phyloP scores from a whole-genome alignment of 2,113 vertebrate genomes.

The Camelus bactrianus region DNA sequence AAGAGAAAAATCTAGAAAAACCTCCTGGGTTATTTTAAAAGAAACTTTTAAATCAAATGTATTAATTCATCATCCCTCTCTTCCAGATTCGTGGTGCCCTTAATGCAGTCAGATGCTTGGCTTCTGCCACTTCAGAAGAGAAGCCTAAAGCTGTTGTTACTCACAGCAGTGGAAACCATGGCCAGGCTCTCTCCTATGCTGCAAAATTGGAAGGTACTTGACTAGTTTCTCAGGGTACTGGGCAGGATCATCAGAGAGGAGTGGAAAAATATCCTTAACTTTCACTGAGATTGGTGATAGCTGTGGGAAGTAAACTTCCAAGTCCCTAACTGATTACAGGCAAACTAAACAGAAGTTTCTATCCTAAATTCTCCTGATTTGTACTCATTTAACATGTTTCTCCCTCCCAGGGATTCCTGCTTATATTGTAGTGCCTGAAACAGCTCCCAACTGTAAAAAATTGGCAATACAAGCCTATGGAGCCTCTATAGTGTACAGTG shows the following conservation, averaged over 20 bases:
- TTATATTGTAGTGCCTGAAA: conserved; percentile 85
- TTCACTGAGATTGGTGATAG: not conserved
- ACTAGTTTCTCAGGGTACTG: not conserved
- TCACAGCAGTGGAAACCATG: conserved; percentile 88
- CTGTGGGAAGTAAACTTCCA: not conserved
- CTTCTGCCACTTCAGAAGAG: not conserved
- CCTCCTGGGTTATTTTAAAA: not conserved
- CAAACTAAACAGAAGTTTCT: conserved; percentile 23
- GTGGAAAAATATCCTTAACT: conserved; percentile 23
- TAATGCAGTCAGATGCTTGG: conserved; percentile 83
- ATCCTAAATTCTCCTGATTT: not conserved
- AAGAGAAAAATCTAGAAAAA: conserved; percentile 25
- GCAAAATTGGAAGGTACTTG: conserved; percentile 85
- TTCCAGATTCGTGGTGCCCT: conserved; percentile 87
- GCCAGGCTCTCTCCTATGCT: conserved; percentile 87
- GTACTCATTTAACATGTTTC: not conserved
- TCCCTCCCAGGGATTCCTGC: conserved; percentile 85
- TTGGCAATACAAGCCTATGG: conserved; percentile 83
- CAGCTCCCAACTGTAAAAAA: conserved; percentile 87
- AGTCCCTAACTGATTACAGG: not conserved
- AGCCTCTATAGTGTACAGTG: conserved; percentile 82
- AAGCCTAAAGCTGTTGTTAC: conserved; percentile 85
- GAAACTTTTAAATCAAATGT: not conserved
- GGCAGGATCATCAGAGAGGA: not conserved
- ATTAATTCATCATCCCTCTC: not conserved